Evolutionary conservation across 2,888 invertebrate species (phyloP).

Genomic region (Spodoptera exigua): DNA sequence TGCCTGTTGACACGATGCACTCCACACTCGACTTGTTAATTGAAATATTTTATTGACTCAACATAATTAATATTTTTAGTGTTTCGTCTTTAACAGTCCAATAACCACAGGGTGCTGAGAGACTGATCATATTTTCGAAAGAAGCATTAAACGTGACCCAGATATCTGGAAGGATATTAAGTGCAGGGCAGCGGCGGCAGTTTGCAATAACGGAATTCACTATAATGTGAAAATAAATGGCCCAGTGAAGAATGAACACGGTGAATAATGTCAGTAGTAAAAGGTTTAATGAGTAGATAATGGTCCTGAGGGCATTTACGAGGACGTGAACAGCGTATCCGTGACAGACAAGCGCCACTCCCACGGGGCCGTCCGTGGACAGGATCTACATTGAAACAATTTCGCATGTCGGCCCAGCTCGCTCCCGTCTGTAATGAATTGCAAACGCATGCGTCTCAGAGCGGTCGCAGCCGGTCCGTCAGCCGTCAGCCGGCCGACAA

Average conservation of each 20-base stretch:
- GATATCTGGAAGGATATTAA: conserved; percentile 68
- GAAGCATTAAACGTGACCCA: conserved; percentile 71
- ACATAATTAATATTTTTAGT: conserved; percentile 67
- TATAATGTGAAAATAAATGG: conserved; percentile 64
- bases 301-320: conserved; percentile 65
- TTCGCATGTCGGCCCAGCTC: conserved; percentile 76
- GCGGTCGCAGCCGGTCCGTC: conserved; percentile 71
- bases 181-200: conserved; percentile 59
- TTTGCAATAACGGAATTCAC: conserved; percentile 67
- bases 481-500: conserved; percentile 77
- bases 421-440: conserved; percentile 77
- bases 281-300: conserved; percentile 58
- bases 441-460: conserved; percentile 75
- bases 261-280: conserved; percentile 58
- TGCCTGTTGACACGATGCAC: conserved; percentile 58
- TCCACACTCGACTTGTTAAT: conserved; percentile 61
- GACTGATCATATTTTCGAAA: conserved; percentile 70
- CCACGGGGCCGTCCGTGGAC: conserved; percentile 71
- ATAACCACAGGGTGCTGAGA: conserved; percentile 70
- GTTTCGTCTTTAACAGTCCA: conserved; percentile 65
- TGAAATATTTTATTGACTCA: conserved; percentile 72
- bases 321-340: conserved; percentile 75
- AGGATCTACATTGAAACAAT: conserved; percentile 84
- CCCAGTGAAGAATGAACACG: conserved; percentile 58
- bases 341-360: conserved; percentile 73